These are phyloP conservation scores for Synaphobranchus kaupii DNA, from an alignment of 2,797 vertebrate species.

Conservation along the genomic window DNA sequence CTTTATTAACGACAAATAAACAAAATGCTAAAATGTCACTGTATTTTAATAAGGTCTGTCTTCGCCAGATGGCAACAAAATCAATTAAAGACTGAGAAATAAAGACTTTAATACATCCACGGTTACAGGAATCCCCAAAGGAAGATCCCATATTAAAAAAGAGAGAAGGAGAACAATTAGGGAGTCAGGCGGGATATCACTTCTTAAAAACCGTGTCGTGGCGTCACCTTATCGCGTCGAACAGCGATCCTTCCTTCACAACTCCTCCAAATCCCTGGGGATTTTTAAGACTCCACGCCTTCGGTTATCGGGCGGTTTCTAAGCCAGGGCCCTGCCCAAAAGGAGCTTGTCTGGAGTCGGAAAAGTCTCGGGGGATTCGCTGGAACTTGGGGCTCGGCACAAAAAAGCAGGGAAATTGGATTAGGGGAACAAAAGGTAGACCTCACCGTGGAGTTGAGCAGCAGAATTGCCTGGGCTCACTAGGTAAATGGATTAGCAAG, in stretches of 20 bases:
- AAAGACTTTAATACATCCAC: not conserved
- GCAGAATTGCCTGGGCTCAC: not conserved
- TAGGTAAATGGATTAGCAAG: slow-evolving; percentile 14
- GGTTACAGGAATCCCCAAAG: not conserved
- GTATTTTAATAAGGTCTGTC: not conserved
- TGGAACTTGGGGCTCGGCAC: not conserved
- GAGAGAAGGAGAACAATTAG: not conserved
- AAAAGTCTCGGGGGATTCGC: not conserved
- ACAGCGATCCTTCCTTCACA: not conserved
- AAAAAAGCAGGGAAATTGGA: slow-evolving; percentile 15
- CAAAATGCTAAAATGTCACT: not conserved
- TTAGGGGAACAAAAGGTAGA: slow-evolving; percentile 22
- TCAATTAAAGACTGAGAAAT: not conserved
- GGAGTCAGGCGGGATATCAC: not conserved
- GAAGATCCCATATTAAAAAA: slow-evolving; percentile 1
- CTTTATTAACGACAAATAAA: not conserved
- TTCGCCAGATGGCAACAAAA: not conserved
- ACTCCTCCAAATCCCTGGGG: not conserved
- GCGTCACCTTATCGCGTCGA: not conserved
- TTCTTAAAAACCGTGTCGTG: not conserved
- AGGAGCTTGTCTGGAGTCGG: not conserved
- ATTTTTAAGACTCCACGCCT: not conserved
- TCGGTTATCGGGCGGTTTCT: not conserved
- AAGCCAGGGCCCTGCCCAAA: not conserved
- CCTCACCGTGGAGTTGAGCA: not conserved